These are phyloP conservation scores for Pempheris klunzingeri DNA, from an alignment of 2,797 vertebrate species.

Conservation along the genomic window DNA sequence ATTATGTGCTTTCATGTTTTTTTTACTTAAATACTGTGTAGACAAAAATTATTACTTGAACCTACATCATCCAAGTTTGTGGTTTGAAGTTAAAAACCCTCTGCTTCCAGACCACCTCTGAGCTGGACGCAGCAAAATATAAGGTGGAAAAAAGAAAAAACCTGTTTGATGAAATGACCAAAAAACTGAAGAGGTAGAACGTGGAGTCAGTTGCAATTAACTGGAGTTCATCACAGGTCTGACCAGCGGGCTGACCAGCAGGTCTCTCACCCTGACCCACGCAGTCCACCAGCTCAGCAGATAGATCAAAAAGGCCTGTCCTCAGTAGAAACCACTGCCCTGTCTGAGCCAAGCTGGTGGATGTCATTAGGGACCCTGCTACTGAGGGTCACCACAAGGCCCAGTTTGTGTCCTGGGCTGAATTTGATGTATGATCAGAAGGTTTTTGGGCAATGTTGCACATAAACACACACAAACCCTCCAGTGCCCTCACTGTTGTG, in stretches of 20 bases:
- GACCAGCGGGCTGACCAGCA: slow-evolving; percentile 69
- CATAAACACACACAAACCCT: slow-evolving; percentile 42
- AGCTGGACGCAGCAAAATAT: slow-evolving; percentile 49
- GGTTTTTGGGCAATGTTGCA: slow-evolving; percentile 58
- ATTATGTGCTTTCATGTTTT: slow-evolving; percentile 13
- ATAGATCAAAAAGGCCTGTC: slow-evolving; percentile 80
- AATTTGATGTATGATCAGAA: slow-evolving; percentile 77
- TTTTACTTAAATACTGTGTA: slow-evolving; percentile 36
- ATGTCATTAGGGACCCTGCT: slow-evolving; percentile 80
- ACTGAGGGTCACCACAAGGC: slow-evolving; percentile 75
- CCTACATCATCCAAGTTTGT: slow-evolving; percentile 58
- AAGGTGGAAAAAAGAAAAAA: slow-evolving; percentile 5
- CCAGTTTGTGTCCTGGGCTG: slow-evolving; percentile 63
- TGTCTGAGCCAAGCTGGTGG: slow-evolving; percentile 70
- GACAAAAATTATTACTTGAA: slow-evolving; percentile 48
- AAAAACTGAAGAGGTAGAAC: slow-evolving; percentile 59
- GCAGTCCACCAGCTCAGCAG: slow-evolving; percentile 81
- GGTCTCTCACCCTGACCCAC: slow-evolving; percentile 85
- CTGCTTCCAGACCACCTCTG: slow-evolving; percentile 65
- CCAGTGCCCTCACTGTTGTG: not conserved
- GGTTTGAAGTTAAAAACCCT: slow-evolving; percentile 55
- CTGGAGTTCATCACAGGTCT: slow-evolving; percentile 64
- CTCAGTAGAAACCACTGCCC: slow-evolving; percentile 73
- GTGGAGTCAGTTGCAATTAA: slow-evolving; percentile 75
- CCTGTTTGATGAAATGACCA: slow-evolving; percentile 47